phyloP scores from a whole-genome alignment of 2,888 invertebrate species.

The Cabera pusaria region DNA sequence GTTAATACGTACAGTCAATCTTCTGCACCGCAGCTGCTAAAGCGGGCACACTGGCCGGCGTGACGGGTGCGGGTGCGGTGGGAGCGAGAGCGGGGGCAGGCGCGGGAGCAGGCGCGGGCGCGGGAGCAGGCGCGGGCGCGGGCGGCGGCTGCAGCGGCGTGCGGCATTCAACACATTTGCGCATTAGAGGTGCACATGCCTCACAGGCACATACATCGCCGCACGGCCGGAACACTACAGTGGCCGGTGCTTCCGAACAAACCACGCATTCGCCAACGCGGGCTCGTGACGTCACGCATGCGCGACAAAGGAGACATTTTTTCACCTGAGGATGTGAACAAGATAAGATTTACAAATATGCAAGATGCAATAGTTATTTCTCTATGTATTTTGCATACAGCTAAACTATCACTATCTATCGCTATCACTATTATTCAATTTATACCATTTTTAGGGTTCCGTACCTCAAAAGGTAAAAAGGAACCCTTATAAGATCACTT shows the following conservation, averaged over 20 bases:
- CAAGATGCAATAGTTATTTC: too few species aligned
- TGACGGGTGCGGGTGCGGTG: slow-evolving; percentile 52
- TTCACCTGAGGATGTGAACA: slow-evolving; percentile 87
- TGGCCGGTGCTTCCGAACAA: slow-evolving; percentile 96
- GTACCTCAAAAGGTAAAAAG: too few species aligned
- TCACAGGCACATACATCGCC: slow-evolving; percentile 96
- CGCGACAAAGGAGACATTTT: slow-evolving; percentile 96
- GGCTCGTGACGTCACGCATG: slow-evolving; percentile 89
- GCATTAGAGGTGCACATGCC: slow-evolving; percentile 96
- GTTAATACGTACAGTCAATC: slow-evolving; percentile 48
- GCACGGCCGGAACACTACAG: slow-evolving; percentile 96
- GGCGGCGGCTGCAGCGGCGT: slow-evolving; percentile 85
- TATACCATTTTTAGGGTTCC: too few species aligned
- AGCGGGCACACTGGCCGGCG: slow-evolving; percentile 8
- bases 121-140: slow-evolving; percentile 63
- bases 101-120: slow-evolving; percentile 22
- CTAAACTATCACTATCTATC: too few species aligned
- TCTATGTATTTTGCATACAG: too few species aligned
- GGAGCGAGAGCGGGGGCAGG: slow-evolving; percentile 21
- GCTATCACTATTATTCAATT: too few species aligned
- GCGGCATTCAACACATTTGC: slow-evolving; percentile 98
- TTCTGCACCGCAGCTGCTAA: slow-evolving; percentile 28
- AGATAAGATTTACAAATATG: too few species aligned
- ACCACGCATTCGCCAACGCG: slow-evolving; percentile 98
- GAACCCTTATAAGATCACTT: too few species aligned